phyloP scores from a whole-genome alignment of 2,797 vertebrate genomes.

The Odontamblyopus rebecca region DNA sequence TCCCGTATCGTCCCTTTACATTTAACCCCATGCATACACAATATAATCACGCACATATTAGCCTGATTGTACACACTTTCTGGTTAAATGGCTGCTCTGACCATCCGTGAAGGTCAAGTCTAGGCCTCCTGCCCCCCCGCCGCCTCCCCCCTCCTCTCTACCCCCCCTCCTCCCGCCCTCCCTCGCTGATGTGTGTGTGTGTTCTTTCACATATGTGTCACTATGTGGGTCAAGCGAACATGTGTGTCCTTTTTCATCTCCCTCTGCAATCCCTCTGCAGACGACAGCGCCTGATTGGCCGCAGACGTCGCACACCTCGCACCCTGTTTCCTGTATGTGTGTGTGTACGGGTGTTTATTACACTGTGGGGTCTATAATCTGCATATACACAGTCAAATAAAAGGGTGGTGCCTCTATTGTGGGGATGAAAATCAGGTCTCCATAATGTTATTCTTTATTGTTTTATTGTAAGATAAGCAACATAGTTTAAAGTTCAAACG shows the following conservation, averaged over 20 bases:
- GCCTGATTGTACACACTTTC: conserved; percentile 29
- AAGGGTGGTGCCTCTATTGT: too few relatives aligned
- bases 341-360: conserved; percentile 16
- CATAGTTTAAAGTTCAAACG: too few relatives aligned
- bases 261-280: not conserved
- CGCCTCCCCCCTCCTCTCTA: not conserved
- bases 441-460: too few relatives aligned
- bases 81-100: conserved; percentile 21
- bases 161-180: not conserved
- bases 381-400: too few relatives aligned
- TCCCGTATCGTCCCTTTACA: not conserved
- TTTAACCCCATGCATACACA: not conserved
- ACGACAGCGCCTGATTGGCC: conserved; percentile 5
- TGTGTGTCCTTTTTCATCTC: conserved; percentile 20
- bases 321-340: conserved; percentile 24
- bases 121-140: not conserved
- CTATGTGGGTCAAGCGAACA: conserved; percentile 41
- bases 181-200: conserved; percentile 7
- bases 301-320: conserved; percentile 16
- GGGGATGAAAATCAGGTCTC: too few relatives aligned
- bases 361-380: too few relatives aligned
- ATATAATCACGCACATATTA: conserved; percentile 13
- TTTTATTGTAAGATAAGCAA: too few relatives aligned
- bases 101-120: conserved; percentile 39
- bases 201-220: conserved; percentile 21